Percentiles rank a stretch among this genome's conserved stretches.
Conservation (phyloP, 2,113 vertebrate genomes). For the Rynchops niger region DNA sequence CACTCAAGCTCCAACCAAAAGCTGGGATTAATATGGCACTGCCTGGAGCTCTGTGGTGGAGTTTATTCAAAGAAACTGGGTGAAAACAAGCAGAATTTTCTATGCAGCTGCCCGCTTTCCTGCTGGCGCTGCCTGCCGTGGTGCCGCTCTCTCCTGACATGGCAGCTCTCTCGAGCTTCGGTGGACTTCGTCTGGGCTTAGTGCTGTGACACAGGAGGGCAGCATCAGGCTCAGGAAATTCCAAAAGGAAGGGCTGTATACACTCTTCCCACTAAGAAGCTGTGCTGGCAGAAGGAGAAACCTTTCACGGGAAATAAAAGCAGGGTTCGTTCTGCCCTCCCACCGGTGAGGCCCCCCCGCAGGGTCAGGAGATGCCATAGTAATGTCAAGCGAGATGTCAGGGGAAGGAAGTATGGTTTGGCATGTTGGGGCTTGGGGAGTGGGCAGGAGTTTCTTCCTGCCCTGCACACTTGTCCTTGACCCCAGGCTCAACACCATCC, state of each 20-base stretch:
- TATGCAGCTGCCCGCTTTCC: not conserved
- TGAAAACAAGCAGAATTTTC: not conserved
- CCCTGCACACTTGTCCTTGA: not conserved
- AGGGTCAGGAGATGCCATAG: not conserved
- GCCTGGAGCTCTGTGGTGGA: not conserved
- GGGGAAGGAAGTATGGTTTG: not conserved
- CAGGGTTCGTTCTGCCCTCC: not conserved
- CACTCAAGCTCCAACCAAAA: not conserved
- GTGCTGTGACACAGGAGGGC: not conserved
- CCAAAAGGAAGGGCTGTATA: not conserved
- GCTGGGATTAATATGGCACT: not conserved
- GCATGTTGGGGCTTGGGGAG: not conserved
- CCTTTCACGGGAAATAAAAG: not conserved
- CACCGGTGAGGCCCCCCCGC: fast-evolving
- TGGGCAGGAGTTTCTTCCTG: not conserved
- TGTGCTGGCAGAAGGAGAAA: not conserved
- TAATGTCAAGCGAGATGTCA: not conserved
- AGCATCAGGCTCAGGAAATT: not conserved
- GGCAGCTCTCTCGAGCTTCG: not conserved
- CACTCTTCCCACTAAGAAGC: not conserved
- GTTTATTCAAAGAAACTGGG: not conserved
- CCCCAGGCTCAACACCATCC: not conserved
- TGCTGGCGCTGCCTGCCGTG: not conserved
- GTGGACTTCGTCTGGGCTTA: not conserved
- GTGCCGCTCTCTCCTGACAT: not conserved